Evolutionary conservation across 1,140 invertebrate species (phyloP).

Genomic region (Euglossa dilemma): DNA sequence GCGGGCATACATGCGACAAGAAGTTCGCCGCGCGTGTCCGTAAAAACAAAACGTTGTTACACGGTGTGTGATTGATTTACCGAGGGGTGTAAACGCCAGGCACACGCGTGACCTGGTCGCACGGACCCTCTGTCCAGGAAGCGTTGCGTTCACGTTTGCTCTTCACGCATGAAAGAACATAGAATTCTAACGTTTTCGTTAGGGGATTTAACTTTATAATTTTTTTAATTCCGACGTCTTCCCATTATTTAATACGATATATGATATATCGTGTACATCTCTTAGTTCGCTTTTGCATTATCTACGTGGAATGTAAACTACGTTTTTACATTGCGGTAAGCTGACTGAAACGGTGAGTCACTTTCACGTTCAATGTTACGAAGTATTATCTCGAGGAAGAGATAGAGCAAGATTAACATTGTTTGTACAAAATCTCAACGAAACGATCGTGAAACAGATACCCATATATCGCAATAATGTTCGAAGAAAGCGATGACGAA

Average conservation of each 20-base stretch:
- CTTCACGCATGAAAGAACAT: neutral
- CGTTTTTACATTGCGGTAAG: no score
- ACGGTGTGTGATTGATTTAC: slow-evolving; percentile 72
- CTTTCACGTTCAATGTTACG: no score
- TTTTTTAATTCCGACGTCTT: no score
- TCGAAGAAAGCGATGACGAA: no score
- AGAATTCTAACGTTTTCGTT: neutral
- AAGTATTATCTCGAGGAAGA: no score
- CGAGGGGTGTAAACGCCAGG: slow-evolving; percentile 69
- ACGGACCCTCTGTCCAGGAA: neutral
- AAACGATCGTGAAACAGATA: no score
- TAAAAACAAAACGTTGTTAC: slow-evolving; percentile 68
- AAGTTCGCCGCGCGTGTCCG: slow-evolving; percentile 25
- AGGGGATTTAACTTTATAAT: neutral
- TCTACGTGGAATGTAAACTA: neutral
- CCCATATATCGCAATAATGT: no score
- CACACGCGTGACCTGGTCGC: slow-evolving; percentile 52
- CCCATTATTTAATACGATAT: no score
- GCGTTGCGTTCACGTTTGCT: neutral
- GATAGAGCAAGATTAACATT: neutral
- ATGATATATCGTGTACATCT: no score
- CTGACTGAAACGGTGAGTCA: no score
- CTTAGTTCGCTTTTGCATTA: neutral
- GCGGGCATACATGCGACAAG: slow-evolving; percentile 1
- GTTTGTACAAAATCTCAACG: neutral